phyloP scores from a whole-genome alignment of 2,797 vertebrate species.

The Coilia nasus region DNA sequence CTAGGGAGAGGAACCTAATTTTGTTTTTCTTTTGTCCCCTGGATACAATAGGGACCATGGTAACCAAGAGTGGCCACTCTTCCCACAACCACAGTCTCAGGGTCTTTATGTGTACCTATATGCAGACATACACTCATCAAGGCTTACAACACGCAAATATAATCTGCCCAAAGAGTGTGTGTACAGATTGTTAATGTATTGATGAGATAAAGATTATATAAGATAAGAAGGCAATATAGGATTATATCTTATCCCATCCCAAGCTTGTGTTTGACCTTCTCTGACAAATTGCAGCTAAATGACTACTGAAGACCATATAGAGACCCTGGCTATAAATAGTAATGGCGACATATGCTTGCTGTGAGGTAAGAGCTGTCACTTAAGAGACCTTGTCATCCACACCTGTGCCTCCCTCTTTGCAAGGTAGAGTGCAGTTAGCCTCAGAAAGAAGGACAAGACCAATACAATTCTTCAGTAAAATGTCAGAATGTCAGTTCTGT shows the following conservation, averaged over 20 bases:
- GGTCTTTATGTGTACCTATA: too few species aligned
- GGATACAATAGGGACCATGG: neutral
- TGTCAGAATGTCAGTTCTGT: neutral
- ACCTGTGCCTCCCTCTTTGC: constrained; percentile 48
- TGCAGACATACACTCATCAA: neutral
- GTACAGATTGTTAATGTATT: neutral
- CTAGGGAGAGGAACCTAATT: neutral
- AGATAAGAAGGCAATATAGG: neutral
- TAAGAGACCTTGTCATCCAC: constrained; percentile 50
- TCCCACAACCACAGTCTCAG: neutral
- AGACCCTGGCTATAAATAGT: constrained; percentile 4
- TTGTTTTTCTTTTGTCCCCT: constrained; percentile 13
- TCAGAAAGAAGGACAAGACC: neutral
- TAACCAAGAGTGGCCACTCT: neutral
- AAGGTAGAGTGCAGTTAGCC: constrained; percentile 3
- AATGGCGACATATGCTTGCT: constrained; percentile 37
- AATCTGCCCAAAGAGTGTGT: neutral
- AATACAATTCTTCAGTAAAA: neutral
- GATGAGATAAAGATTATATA: neutral
- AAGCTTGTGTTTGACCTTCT: constrained; percentile 3
- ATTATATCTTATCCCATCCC: neutral
- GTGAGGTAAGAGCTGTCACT: constrained; percentile 34
- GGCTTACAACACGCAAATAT: neutral
- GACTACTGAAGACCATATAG: neutral
- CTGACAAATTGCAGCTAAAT: constrained; percentile 16